These are phyloP conservation scores for Equus quagga DNA, from an alignment of 2,113 vertebrate genomes.

Conservation along the genomic window DNA sequence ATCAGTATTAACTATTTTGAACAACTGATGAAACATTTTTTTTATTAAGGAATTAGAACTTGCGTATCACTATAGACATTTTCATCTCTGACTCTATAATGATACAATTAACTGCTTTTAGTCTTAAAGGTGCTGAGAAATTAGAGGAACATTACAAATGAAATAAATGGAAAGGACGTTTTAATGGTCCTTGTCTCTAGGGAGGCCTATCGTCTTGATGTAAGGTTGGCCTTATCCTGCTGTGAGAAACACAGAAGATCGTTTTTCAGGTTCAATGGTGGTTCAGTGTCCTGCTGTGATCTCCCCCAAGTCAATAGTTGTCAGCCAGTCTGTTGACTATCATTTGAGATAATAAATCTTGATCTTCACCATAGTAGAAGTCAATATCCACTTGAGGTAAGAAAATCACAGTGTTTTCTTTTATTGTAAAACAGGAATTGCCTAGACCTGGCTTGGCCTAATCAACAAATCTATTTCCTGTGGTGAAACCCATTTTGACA, in stretches of 20 bases:
- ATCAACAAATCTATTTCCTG: conserved; percentile 55
- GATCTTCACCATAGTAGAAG: conserved; percentile 67
- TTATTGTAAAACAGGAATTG: conserved; percentile 72
- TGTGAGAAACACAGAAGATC: not conserved
- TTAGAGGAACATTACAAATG: not conserved
- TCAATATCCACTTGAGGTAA: conserved; percentile 82
- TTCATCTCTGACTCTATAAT: not conserved
- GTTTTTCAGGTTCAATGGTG: conserved; percentile 34
- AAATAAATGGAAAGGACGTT: conserved; percentile 27
- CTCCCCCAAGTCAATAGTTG: conserved; percentile 53
- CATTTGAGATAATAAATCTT: conserved; percentile 80
- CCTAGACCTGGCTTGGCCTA: not conserved
- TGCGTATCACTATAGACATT: not conserved
- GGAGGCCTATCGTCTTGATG: not conserved
- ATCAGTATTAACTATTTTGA: not conserved
- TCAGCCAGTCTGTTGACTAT: conserved; percentile 69
- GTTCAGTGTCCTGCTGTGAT: conserved; percentile 65
- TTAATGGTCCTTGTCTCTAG: not conserved
- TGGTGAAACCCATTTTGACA: not conserved
- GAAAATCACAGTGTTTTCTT: conserved; percentile 77
- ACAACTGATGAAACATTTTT: not conserved
- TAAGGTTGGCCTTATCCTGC: conserved; percentile 30
- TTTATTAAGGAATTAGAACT: not conserved
- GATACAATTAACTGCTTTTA: not conserved
- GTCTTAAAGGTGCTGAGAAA: not conserved